These are phyloP conservation scores for Conus canariensis DNA, from an alignment of 2,888 invertebrate genomes.

Conservation along the genomic window DNA sequence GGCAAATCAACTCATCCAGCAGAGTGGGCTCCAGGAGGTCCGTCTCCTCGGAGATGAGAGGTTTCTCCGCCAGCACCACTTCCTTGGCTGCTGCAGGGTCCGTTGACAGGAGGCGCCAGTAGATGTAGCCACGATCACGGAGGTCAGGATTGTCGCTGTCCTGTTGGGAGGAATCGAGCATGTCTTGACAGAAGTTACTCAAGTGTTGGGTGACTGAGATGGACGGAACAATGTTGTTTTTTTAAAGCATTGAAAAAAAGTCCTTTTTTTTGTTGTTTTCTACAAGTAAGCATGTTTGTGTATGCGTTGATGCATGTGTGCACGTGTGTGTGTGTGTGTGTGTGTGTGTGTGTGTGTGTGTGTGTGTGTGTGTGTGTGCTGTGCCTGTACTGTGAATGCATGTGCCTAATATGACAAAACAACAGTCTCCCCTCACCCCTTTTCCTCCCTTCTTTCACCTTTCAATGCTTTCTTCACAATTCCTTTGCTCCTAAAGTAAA, in stretches of 20 bases:
- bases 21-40: slow-evolving; percentile 98
- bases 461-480: no score
- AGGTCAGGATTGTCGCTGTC: slow-evolving; percentile 99
- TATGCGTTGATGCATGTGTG: background rate
- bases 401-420: no score
- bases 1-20: slow-evolving; percentile 98
- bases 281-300: background rate
- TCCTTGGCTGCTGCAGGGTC: slow-evolving; percentile 99
- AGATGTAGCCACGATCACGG: slow-evolving; percentile 98
- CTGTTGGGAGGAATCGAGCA: slow-evolving; percentile 73
- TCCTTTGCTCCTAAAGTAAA: no score
- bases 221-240: no score
- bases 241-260: no score
- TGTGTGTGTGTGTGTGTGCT: background rate
- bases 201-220: background rate
- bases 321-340: background rate
- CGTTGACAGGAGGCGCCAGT: slow-evolving; percentile 98
- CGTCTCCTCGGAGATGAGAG: slow-evolving; percentile 98
- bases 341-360: background rate
- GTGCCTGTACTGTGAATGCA: no score
- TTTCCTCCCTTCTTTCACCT: no score
- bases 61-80: slow-evolving; percentile 98
- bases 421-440: no score
- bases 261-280: background rate
- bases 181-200: slow-evolving; percentile 1